A percentile compares a stretch with the other conserved stretches of the same genome.
phyloP scores from a whole-genome alignment of 2,888 invertebrate species.

The Tanytarsus gracilentus region DNA sequence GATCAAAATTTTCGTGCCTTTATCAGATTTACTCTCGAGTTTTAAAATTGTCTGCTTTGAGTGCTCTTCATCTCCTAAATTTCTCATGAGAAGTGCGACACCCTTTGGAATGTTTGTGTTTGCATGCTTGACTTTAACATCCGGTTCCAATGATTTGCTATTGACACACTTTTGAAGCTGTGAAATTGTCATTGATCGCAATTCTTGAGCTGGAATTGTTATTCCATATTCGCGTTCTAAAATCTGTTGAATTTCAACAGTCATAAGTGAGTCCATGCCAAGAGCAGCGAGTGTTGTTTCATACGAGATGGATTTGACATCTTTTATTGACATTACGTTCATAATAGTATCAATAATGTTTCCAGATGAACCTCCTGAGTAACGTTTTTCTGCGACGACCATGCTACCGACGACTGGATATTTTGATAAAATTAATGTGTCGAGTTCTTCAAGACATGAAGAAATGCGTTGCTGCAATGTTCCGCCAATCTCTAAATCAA shows the following conservation, averaged over 20 bases:
- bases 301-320: slow-evolving; percentile 59
- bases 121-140: slow-evolving; percentile 36
- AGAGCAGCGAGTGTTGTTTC: slow-evolving; percentile 75
- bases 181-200: slow-evolving; percentile 66
- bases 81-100: slow-evolving; percentile 51
- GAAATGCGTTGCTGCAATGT: slow-evolving; percentile 78
- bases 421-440: slow-evolving; percentile 62
- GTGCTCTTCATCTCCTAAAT: slow-evolving; percentile 52
- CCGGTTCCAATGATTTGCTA: slow-evolving; percentile 9
- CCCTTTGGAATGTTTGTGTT: slow-evolving; percentile 41
- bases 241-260: slow-evolving; percentile 89
- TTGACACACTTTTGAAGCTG: slow-evolving; percentile 38
- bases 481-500: slow-evolving; percentile 63
- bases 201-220: slow-evolving; percentile 74
- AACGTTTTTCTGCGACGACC: slow-evolving; percentile 76
- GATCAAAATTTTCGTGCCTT: slow-evolving; percentile 41
- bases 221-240: slow-evolving; percentile 84
- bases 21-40: slow-evolving; percentile 37
- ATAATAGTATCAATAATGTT: slow-evolving; percentile 65
- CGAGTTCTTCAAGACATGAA: slow-evolving; percentile 68
- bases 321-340: slow-evolving; percentile 57
- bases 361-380: slow-evolving; percentile 51
- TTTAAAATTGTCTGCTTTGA: slow-evolving; percentile 48
- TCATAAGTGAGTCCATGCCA: slow-evolving; percentile 96
- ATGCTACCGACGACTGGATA: slow-evolving; percentile 67